Evolutionary conservation across 2,113 vertebrate genomes (phyloP), one percentile per base, ranked within the genome.

Genomic region (Uria aalge): DNA sequence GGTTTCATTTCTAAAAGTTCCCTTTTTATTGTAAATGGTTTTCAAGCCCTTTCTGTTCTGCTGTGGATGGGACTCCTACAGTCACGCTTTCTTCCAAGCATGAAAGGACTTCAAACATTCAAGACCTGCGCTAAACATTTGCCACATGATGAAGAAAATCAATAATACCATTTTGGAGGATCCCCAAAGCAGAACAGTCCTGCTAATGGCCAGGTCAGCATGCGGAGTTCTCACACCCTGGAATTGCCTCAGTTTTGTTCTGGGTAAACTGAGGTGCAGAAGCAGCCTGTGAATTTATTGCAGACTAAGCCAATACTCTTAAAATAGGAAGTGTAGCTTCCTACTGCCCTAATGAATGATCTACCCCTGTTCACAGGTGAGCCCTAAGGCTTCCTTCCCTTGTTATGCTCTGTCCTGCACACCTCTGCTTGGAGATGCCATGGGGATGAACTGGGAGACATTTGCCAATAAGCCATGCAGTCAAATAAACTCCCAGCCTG

Each of bases 41-140:
- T 95, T 82, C 62, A 87, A 93, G 17, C 22, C 48, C 48, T 90
- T 85, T 80, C 45, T 77, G 24, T 80, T 94, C 92, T 76, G 59
- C 74, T 85, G 53, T 29, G 57, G 67, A 85, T 74, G 74, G 71
- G 59, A 90, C 93, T 95, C 88, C 95, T 84, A 57, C 88, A 74
- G 96, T 52, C 81, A 56, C 5, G 3, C 96, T 93, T 95, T 85
- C 81, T 78, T 92, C 75, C 55, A 62, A 76, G 59, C 67, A 67
- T 71, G 63, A 93, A 95, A 95, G 71, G 85, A 83, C 77, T 90
- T 96, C 90, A 93, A 8, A 88, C 9, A 1, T 60, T 67, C 82
- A 50, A 72, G 55, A 80, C 59, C 88, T 62, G n/a, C 0, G 1
- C 66, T 85, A 85, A 94, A 87, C 21, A 73, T 88, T 76, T 92